Base-by-base conservation (phyloP, 1,140 invertebrate genomes). In the Centruroides sculpturatus region DNA sequence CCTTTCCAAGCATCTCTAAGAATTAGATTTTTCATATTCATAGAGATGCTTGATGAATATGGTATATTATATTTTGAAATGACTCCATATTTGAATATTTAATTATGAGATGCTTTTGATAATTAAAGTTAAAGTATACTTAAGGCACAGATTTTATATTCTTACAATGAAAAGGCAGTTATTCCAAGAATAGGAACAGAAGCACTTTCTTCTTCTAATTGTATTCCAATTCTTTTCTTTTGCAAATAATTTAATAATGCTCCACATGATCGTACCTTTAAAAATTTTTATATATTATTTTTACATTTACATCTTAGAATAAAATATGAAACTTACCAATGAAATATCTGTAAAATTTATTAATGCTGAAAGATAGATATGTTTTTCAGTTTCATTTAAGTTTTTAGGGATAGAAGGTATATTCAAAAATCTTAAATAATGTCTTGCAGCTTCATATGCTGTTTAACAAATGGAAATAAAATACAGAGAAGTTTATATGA, bases 191-290 rank as follows among this genome's bases (percentile, higher is more conserved):
- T 81, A 35, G 79, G 72, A 2, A 82, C 73, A 63, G 76, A 71
- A 11, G 72, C 75, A 51, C 56, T 48, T 50, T 74, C 73, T 66
- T 80, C 78, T 7, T 41, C 41, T 41, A 83, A 64, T 53, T 76
- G 75, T 56, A 87, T 72, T 46, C 77, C 71, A 69, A 78, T 76
- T 77, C 82, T 83, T 68, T 82, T 81, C 57, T 80, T 83, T 64
- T 89, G 85, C 55, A 89, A 64, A 69, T 82, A 88, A 69, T 82
- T 82, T 23, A 89, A 69, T 52, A 90, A 73, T 2, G 82, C 80
- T n/a, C 86, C 87, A 12, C 84, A 70, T 3, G 86, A 82, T 70
- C 85, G 79, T 2, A 89, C 77, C 70, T 75, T 64, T 23, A 59
- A 55, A 50, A 52, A 23, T 53, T 35, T 55, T 61, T 23, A 23